These are phyloP conservation scores for Glandiceps talaboti DNA, from an alignment of 53 echinoderm and acorn worm genomes.

Conservation along the genomic window DNA sequence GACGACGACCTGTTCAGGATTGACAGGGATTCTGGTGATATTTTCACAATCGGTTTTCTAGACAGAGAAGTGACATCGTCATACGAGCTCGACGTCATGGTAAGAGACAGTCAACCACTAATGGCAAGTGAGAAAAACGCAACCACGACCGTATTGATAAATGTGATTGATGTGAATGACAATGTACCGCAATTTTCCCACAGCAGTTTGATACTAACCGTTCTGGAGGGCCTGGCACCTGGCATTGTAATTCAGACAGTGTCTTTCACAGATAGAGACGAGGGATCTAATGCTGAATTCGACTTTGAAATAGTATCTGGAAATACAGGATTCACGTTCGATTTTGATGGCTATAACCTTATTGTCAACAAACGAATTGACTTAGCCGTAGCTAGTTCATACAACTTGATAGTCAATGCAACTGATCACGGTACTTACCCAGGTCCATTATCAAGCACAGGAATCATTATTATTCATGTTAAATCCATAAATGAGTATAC, in stretches of 20 bases:
- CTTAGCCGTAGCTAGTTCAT: background rate
- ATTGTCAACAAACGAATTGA: background rate
- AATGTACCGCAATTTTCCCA: background rate
- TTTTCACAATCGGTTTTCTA: background rate
- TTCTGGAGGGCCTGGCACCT: background rate
- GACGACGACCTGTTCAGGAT: background rate
- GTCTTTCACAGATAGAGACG: background rate
- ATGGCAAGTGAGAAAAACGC: background rate
- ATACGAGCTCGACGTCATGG: background rate
- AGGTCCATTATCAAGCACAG: background rate
- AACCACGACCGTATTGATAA: background rate
- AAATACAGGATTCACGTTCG: background rate
- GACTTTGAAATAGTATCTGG: background rate
- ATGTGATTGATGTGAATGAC: background rate
- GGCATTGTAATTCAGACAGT: background rate
- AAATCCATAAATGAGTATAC: background rate
- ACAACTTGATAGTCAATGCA: background rate
- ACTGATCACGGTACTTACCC: background rate
- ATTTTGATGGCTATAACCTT: background rate
- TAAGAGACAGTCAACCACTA: background rate
- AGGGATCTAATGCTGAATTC: background rate
- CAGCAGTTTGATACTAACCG: background rate
- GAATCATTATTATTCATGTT: background rate
- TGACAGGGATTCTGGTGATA: background rate
- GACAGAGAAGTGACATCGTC: background rate